phyloP scores from a whole-genome alignment of 2,113 vertebrate species.

The Carollia perspicillata region DNA sequence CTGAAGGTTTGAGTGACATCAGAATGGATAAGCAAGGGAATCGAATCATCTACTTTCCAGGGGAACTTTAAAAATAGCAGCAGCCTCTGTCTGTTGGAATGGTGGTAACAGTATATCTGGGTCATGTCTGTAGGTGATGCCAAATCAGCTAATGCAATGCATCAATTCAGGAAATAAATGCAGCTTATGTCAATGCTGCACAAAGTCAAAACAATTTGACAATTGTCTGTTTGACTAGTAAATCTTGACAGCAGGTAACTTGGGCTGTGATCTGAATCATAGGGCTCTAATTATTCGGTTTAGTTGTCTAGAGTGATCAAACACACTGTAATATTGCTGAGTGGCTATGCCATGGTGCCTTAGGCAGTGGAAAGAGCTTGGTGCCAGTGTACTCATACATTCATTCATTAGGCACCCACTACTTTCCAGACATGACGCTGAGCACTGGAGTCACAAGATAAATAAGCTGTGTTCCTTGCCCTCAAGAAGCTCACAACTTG shows the following conservation, averaged over 20 bases:
- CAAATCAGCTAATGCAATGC: not conserved
- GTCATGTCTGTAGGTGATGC: not conserved
- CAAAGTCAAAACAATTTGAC: not conserved
- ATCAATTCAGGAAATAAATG: not conserved
- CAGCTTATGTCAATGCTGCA: not conserved
- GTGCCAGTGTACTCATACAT: not conserved
- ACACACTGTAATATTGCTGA: not conserved
- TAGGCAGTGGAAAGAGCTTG: constrained; percentile 24
- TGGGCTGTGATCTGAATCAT: not conserved
- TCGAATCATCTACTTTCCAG: constrained; percentile 59
- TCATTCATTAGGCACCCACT: constrained; percentile 23
- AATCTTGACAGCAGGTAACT: not conserved
- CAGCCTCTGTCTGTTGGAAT: constrained; percentile 8
- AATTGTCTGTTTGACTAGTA: not conserved
- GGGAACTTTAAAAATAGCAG: constrained; percentile 61
- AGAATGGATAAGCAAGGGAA: constrained; percentile 56
- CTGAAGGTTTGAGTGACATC: constrained; percentile 59
- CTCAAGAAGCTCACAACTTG: not conserved
- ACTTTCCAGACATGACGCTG: constrained; percentile 5
- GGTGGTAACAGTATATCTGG: constrained; percentile 44
- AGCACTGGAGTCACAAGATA: not conserved
- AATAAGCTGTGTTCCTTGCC: not conserved
- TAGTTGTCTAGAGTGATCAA: not conserved
- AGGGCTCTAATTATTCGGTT: not conserved
- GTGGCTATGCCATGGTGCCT: not conserved